phyloP scores from a whole-genome alignment of 2,888 invertebrate species.

The Cataglyphis altisquamis region DNA sequence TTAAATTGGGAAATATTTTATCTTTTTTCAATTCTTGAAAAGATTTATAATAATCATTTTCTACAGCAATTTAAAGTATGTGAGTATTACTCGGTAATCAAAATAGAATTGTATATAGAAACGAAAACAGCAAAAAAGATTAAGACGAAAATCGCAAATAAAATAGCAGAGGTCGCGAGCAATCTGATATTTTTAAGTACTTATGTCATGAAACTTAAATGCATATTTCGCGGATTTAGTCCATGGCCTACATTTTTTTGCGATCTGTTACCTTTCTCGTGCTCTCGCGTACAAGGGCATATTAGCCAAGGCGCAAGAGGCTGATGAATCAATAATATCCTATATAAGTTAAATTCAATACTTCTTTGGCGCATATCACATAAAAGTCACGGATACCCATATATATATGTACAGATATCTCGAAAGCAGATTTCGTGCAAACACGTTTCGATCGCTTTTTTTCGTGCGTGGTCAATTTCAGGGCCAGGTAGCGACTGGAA shows the following conservation, averaged over 20 bases:
- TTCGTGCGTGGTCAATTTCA: conserved; percentile 28
- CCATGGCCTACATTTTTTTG: conserved; percentile 15
- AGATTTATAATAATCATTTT: neutral
- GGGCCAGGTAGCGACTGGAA: conserved; percentile 24
- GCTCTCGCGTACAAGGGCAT: neutral
- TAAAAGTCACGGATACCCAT: neutral
- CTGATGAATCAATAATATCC: neutral
- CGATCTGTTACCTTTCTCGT: neutral
- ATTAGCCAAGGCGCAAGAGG: neutral
- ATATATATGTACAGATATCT: neutral
- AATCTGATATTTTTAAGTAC: neutral
- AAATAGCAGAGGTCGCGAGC: neutral
- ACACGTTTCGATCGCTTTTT: conserved; percentile 26
- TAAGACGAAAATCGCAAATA: neutral
- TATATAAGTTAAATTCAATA: neutral
- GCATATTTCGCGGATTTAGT: neutral
- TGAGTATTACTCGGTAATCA: neutral
- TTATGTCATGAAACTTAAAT: neutral
- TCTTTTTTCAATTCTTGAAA: neutral
- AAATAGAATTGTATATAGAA: neutral
- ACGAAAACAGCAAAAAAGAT: neutral
- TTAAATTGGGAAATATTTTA: neutral
- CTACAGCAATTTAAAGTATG: neutral
- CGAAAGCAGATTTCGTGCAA: neutral
- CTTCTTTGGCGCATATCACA: neutral